Evolutionary conservation across 2,888 invertebrate species (phyloP), one percentile per base, ranked within the genome.

Genomic region (Chalcosyrphus nemorum): DNA sequence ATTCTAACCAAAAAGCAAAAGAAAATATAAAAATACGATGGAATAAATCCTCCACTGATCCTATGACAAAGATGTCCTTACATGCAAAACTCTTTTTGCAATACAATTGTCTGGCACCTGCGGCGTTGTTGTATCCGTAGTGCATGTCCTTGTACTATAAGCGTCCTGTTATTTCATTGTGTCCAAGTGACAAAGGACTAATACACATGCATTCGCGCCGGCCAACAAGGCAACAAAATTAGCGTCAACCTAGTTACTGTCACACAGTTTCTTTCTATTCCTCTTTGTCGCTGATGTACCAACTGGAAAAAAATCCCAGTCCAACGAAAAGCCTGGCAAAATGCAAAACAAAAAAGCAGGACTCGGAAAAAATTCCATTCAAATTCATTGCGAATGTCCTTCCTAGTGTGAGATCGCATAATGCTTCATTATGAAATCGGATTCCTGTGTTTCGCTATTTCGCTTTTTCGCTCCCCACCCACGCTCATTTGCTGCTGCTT

Each of bases 351-450:
- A 66, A 47, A 59, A 50, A 57, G 41, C 45, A 38, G 21, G n/a
- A 7, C 9, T 11, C 1, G 6, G 38, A 27, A 24, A 29, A 54
- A 32, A 7, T 19, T 15, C 35, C 47, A 2, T 78, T 72, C 11
- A 82, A 52, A 78, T 82, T 78, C 78, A 82, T 74, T 50, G 68
- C 78, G 61, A 56, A 57, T 63, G 82, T 68, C 72, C 78, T 77
- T 65, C 71, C 63, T 65, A 57, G 68, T 52, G 47, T 43, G 77
- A 74, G 61, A 76, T 56, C 61, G 43, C 61, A 72, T 71, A 76
- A 75, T 71, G 78, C 72, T 74, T 82, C 78, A 78, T 82, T 82
- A 82, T 78, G 54, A 61, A 82, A 78, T 74, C 82, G 61, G 78
- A 82, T 82, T 78, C 56, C 41, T 63, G 70, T 41, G n/a, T n/a